A percentile compares a stretch with the other conserved stretches of the same genome.
Conservation (phyloP, 2,888 invertebrate genomes). For the Hydriomena furcata region DNA sequence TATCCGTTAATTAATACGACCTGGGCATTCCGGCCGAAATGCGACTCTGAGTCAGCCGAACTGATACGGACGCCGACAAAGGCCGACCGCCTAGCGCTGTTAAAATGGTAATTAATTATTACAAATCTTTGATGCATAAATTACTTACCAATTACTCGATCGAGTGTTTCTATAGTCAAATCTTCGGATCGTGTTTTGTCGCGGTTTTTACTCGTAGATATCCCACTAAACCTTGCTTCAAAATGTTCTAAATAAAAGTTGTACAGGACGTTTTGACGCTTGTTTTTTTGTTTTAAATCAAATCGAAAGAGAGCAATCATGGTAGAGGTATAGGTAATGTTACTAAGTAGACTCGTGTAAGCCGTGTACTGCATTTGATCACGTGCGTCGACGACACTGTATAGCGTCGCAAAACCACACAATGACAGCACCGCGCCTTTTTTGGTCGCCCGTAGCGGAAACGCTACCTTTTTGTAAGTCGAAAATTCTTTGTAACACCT, state of each 20-base stretch:
- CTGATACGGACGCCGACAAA: conserved; percentile 77
- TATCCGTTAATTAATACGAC: conserved; percentile 82
- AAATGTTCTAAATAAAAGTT: no score
- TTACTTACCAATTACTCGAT: conserved; percentile 67
- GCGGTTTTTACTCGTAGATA: no score
- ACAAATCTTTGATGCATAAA: conserved; percentile 73
- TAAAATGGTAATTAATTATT: conserved; percentile 81
- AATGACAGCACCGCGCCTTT: conserved; percentile 62
- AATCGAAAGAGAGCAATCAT: no score
- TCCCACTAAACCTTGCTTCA: no score
- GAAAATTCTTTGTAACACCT: conserved; percentile 68
- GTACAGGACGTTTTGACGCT: no score
- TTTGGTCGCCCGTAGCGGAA: conserved; percentile 63
- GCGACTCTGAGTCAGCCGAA: conserved; percentile 76
- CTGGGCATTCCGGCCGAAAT: conserved; percentile 75
- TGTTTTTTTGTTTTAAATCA: no score
- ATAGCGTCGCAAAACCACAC: conserved; percentile 54
- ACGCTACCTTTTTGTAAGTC: conserved; percentile 59
- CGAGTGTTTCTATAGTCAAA: conserved; percentile 10
- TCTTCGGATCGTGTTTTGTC: not conserved
- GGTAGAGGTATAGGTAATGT: not conserved
- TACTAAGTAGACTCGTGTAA: conserved; percentile 26
- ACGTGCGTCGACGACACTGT: conserved; percentile 53
- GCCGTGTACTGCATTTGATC: conserved; percentile 53
- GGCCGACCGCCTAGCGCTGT: conserved; percentile 70